Base-by-base conservation (phyloP, 2,888 invertebrate species). In the Argynnis bischoffii region DNA sequence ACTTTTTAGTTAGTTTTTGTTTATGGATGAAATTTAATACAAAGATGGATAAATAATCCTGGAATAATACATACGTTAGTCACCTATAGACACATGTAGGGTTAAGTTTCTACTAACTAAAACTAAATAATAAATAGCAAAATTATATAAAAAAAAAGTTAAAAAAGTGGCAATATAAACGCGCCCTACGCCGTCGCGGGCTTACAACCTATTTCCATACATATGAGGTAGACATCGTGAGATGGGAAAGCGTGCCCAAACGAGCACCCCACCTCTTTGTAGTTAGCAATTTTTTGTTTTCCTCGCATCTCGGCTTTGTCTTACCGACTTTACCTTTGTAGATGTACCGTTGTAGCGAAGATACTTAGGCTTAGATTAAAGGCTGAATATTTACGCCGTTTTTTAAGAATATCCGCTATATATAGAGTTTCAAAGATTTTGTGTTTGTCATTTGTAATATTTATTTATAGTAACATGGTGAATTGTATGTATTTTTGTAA, bases 161-260 rank as follows among this genome's bases (percentile, higher is more conserved):
- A 64, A 61, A 67, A 67, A 67, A 55, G 21, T 63, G 48, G 53
- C 16, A 55, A 74, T 54, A 46, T 72, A 65, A 60, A 69, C 70
- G 26, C 70, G 31, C 68, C 72, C 64, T 75, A 67, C 68, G 59
- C 61, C 74, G 73, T 71, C 74, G 74, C 76, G 70, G 74, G 81
- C 82, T 83, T 79, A 84, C 78, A 78, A 71, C 79, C 83, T 77
- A 89, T 89, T 89, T 88, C 88, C 89, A 89, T 90, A 88, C 90
- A 90, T 89, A 90, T 88, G 88, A 90, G 89, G 79, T 79, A 86
- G 84, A 82, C 82, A 78, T 73, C 76, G 79, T 76, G 76, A 76
- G 78, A 78, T 76, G 76, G 72, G 74, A 76, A 75, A 70, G 71
- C 73, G 74, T 71, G 63, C 73, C 77, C 72, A 76, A 75, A 72